Evolutionary conservation across 2,113 vertebrate genomes (phyloP).

Genomic region (Brienomyrus brachyistius): DNA sequence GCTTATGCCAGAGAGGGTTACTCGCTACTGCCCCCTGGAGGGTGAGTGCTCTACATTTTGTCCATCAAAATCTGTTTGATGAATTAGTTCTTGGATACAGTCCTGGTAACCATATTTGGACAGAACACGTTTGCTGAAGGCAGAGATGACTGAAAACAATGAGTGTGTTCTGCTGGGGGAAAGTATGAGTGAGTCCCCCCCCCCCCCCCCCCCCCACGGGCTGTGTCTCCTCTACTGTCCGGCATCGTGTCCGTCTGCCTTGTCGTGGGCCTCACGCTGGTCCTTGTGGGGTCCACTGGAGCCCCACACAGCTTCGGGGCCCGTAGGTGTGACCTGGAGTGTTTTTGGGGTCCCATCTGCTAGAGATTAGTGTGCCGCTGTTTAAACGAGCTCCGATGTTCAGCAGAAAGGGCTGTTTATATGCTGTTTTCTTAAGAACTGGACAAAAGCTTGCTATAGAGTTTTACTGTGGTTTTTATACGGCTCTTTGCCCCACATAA

Average conservation of each 20-base stretch:
- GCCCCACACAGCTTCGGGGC: neutral
- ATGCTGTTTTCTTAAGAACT: neutral
- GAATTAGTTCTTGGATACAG: neutral
- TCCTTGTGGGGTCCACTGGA: neutral
- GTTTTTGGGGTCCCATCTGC: neutral
- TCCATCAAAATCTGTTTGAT: neutral
- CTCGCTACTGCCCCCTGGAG: slow-evolving; percentile 82
- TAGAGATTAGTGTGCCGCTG: neutral
- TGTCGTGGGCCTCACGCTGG: neutral
- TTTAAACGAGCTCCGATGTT: neutral
- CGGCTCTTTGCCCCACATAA: neutral
- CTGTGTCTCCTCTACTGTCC: neutral
- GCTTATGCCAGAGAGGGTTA: slow-evolving; percentile 90
- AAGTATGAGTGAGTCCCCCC: neutral
- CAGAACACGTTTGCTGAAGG: neutral
- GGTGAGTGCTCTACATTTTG: slow-evolving; percentile 62
- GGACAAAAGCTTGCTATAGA: neutral
- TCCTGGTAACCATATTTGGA: neutral
- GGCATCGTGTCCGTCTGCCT: neutral
- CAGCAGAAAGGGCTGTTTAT: no score
- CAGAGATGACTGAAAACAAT: neutral
- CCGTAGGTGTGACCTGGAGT: neutral
- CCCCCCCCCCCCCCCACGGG: no score
- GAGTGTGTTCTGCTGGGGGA: neutral
- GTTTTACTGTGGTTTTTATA: neutral